Evolutionary conservation across 2,113 vertebrate species (phyloP), one percentile per base, ranked within the genome.

Genomic region (Tauraco erythrolophus): DNA sequence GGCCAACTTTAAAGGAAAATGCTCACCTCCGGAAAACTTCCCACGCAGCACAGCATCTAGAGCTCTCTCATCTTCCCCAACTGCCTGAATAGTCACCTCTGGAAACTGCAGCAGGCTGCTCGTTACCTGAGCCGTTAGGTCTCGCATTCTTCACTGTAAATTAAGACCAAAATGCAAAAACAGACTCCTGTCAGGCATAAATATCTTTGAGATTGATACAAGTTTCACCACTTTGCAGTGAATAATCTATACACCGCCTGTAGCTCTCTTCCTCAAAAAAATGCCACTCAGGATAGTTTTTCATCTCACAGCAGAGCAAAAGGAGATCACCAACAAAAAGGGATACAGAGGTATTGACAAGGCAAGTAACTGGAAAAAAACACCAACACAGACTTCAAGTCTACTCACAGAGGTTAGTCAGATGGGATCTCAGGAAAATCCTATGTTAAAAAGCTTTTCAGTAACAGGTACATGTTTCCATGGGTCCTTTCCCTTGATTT

Each of bases 41-140:
- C 99, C 99, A 21, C 97, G 98, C 45, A 99, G 96, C 50, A 98
- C 98, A 39, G 99, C 99, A 90, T 99, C 99, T 41, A 99, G 91
- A 3, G 97, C 98, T 95, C 98, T 98, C 85, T 99, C 99, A 97
- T 99, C 99, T 96, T 99, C 99, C 33, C 98, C 98, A 51, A 99
- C 98, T 66, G 99, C 99, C 25, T 99, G 98, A 86, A 98, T 27
- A 50, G 99, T 99, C 77, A 99, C 99, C 83, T 98, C 98, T 50
- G 99, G 99, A 96, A 99, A 99, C 19, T 96, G 98, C 97, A 99
- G 98, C 95, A 99, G 98, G 94, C 98, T 98, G 98, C 99, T 99
- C n/a, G 99, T 99, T 97, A 99, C 99, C 92, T 99, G 99, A 58
- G 99, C 99, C 1, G 95, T 97, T 95, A 99, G 97, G 96, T 99